A percentile compares a stretch with the other conserved stretches of the same genome.
Evolutionary conservation across 2,797 vertebrate genomes (phyloP).

Genomic region (Acipenser ruthenus): DNA sequence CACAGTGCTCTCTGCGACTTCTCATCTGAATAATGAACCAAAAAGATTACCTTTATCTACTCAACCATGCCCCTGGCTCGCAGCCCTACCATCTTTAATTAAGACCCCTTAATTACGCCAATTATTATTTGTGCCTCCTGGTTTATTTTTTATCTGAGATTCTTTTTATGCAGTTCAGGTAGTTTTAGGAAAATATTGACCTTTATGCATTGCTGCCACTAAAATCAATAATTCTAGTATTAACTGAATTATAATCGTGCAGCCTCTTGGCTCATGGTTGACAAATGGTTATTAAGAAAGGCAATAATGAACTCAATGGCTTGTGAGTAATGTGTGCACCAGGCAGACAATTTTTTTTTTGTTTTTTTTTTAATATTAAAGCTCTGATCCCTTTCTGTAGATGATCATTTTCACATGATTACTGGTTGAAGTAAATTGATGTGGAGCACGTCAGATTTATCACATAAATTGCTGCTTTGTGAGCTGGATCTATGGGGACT

Average conservation of each 20-base stretch:
- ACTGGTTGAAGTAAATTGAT: constrained; percentile 6
- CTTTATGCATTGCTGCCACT: constrained; percentile 8
- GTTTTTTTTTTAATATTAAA: neutral
- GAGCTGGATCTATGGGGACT: neutral
- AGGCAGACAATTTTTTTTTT: neutral
- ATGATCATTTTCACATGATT: constrained; percentile 10
- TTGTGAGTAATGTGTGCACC: constrained; percentile 14
- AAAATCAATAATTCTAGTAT: constrained; percentile 23
- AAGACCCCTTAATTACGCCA: constrained; percentile 6
- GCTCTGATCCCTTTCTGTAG: constrained; percentile 1
- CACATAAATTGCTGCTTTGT: neutral
- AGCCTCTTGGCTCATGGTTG: constrained; percentile 3
- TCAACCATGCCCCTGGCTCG: neutral
- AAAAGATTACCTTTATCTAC: neutral
- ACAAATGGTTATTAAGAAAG: constrained; percentile 13
- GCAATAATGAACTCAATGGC: constrained; percentile 16
- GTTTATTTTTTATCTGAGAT: constrained; percentile 9
- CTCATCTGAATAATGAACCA: neutral
- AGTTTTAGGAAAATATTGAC: constrained; percentile 12
- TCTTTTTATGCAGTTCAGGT: constrained; percentile 17
- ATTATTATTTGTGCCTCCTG: neutral
- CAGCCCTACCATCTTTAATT: constrained; percentile 6
- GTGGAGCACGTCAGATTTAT: neutral
- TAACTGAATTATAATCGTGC: constrained; percentile 16
- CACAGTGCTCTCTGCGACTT: neutral